Evolutionary conservation across 2,888 invertebrate species (phyloP), one percentile per base, ranked within the genome.

Genomic region (Acanthopleura granulata): DNA sequence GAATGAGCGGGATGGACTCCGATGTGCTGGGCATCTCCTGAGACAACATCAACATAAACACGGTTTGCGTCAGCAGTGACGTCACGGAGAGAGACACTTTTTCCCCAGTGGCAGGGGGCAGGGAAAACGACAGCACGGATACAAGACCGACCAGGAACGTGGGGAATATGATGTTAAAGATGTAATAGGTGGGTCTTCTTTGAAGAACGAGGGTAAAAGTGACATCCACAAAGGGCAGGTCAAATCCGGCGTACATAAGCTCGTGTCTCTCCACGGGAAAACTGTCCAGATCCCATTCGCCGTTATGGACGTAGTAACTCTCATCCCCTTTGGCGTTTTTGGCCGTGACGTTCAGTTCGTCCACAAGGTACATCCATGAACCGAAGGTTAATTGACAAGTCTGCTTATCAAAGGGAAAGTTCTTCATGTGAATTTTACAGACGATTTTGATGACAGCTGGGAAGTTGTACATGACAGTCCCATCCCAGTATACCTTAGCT

Each of bases 121-220:
- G 25, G 18, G 49, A 71, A 49, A 71, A 71, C 4, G 49, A 71
- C 71, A 71, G 25, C 16, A 71, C 50, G 71, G 71, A 40, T 3
- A 49, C 50, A 30, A 71, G 49, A 6, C 71, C 50, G n/a, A 71
- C 71, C 16, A 71, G 50, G 4, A 71, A 49, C 1, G 49, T 71
- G n/a, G 71, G 71, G 49, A 71, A 71, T 40, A 71, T 71, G n/a
- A 71, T 71, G 25, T 71, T 71, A 18, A 71, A 71, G n/a, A 71
- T 49, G 50, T 71, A 71, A 49, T 71, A 71, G n/a, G 50, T 40
- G 9, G 71, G 50, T 49, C 71, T 18, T 49, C 71, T 18, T 49
- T 49, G 18, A 49, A 71, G 71, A 18, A 25, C 27, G 18, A 71
- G 15, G 11, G 18, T n/a, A 49, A 71, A 71, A 1, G 40, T 71